Conservation (phyloP, 2,888 invertebrate species). For the Rambutsinella grinnellia region DNA sequence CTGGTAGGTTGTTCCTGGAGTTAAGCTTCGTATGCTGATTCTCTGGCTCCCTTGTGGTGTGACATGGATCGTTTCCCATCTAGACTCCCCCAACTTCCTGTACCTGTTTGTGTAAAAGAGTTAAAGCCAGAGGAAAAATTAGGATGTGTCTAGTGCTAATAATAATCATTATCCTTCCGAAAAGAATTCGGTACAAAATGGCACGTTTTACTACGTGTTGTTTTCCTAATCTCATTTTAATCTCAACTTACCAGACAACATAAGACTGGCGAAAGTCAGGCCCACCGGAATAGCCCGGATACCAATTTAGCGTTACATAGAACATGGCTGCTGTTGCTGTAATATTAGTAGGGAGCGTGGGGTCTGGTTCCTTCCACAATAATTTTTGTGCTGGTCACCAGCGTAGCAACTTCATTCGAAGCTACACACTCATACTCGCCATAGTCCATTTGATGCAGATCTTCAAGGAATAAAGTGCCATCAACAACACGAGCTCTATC, state of each 20-base stretch:
- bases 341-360: constrained; percentile 96
- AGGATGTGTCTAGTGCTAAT: too few relatives aligned
- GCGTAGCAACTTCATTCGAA: constrained; percentile 95
- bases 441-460: constrained; percentile 86
- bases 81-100: constrained; percentile 86
- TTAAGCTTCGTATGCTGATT: constrained; percentile 90
- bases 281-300: constrained; percentile 92
- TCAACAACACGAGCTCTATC: constrained; percentile 83
- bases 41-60: constrained; percentile 91
- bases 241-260: constrained; percentile 86
- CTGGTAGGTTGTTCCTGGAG: constrained; percentile 92
- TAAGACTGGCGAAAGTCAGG: constrained; percentile 96
- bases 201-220: too few relatives aligned
- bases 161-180: too few relatives aligned
- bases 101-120: too few relatives aligned
- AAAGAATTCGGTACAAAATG: too few relatives aligned
- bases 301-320: constrained; percentile 91
- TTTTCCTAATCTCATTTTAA: too few relatives aligned
- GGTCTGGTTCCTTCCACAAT: constrained; percentile 96
- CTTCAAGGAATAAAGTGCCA: constrained; percentile 88
- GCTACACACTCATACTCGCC: constrained; percentile 97
- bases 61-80: constrained; percentile 95
- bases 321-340: constrained; percentile 91
- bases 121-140: too few relatives aligned
- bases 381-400: constrained; percentile 88